Conservation (phyloP, 2,113 vertebrate species). For the Ahaetulla prasina region DNA sequence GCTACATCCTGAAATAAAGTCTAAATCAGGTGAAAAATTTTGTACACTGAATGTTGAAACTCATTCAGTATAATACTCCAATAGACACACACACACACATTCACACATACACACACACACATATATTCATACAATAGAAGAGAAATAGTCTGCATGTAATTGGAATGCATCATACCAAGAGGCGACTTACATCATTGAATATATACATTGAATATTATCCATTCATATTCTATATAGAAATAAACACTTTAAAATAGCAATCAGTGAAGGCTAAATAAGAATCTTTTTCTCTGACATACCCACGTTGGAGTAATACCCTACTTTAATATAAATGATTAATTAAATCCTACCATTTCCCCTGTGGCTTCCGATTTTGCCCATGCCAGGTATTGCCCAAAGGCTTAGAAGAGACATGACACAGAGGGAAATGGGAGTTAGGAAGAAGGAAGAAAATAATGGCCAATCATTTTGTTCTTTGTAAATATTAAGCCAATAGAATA, state of each 20-base stretch:
- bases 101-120: neutral
- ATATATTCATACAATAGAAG: neutral
- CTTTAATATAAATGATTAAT: neutral
- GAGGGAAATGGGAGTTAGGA: neutral
- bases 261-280: neutral
- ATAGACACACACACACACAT: neutral
- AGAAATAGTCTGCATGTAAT: neutral
- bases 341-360: neutral
- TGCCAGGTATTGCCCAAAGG: neutral
- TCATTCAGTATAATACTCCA: neutral
- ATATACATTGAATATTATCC: neutral
- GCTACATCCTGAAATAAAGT: neutral
- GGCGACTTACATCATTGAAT: neutral
- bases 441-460: neutral
- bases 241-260: slow-evolving; percentile 3
- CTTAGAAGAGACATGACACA: neutral
- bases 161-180: neutral
- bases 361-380: neutral
- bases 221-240: neutral
- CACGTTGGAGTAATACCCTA: neutral
- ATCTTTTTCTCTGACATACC: neutral
- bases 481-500: neutral
- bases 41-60: neutral
- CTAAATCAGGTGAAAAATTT: neutral
- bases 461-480: neutral